Conservation (phyloP, 1,140 invertebrate genomes). For the Eciton burchellii region DNA sequence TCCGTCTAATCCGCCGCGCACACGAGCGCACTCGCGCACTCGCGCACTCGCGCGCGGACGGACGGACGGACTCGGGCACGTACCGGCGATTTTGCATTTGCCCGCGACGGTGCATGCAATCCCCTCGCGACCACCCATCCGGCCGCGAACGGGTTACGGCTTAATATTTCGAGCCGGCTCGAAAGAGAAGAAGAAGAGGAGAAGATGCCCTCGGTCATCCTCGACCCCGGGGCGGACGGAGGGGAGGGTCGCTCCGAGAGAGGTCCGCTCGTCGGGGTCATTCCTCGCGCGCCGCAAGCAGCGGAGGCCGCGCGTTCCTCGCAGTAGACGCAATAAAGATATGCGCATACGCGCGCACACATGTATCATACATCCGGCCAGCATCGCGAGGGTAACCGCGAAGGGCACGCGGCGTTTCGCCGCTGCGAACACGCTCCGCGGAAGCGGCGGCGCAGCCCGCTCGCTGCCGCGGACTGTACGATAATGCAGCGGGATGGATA, state of each 20-base stretch:
- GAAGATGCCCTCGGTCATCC: neutral
- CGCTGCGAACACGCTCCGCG: slow-evolving; percentile 60
- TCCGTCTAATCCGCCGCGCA: slow-evolving; percentile 71
- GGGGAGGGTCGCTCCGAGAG: slow-evolving; percentile 7
- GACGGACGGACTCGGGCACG: slow-evolving; percentile 47
- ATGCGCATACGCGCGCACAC: neutral
- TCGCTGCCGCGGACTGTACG: slow-evolving; percentile 81
- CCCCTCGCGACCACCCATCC: slow-evolving; percentile 52
- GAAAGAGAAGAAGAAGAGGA: neutral
- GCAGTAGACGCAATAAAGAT: slow-evolving; percentile 37
- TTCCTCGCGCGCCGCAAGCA: slow-evolving; percentile 1
- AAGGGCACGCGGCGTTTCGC: neutral
- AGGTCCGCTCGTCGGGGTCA: neutral
- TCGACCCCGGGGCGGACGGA: too few species aligned
- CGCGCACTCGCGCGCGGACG: slow-evolving; percentile 40
- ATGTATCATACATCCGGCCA: neutral
- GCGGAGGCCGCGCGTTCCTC: neutral
- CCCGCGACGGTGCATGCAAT: slow-evolving; percentile 59
- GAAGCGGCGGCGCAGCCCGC: slow-evolving; percentile 52
- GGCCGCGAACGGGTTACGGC: slow-evolving; percentile 51
- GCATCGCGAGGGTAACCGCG: slow-evolving; percentile 27
- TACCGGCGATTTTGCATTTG: slow-evolving; percentile 70
- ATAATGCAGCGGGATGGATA: slow-evolving; percentile 81
- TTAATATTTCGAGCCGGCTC: slow-evolving; percentile 54
- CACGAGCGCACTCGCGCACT: slow-evolving; percentile 71